Conservation (phyloP, 2,797 vertebrate genomes). For the Mormyrus hasselquistii region DNA sequence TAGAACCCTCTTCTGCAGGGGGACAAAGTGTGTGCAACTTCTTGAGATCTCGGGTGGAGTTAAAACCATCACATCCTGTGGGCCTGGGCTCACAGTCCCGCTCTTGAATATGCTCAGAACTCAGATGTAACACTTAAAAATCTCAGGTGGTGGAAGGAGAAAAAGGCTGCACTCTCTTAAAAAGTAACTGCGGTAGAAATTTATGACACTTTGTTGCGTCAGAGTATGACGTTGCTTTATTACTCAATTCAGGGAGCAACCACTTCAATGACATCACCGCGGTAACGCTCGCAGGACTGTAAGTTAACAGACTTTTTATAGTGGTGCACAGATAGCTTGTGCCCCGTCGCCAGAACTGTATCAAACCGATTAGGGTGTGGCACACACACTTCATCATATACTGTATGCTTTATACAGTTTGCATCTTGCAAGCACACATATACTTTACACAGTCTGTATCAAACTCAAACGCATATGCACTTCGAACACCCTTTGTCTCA, state of each 20-base stretch:
- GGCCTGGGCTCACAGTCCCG: background rate
- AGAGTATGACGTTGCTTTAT: background rate
- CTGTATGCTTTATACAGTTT: background rate
- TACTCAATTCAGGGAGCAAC: background rate
- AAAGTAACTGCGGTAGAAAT: background rate
- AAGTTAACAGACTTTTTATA: background rate
- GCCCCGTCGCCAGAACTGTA: background rate
- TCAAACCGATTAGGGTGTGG: background rate
- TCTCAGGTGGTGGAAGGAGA: background rate
- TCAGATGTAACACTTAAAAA: background rate
- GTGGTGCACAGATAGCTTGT: background rate
- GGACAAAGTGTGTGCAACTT: background rate
- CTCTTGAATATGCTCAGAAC: background rate
- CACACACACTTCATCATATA: background rate
- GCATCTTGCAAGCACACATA: background rate
- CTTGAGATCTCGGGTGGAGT: background rate
- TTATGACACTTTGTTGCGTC: background rate
- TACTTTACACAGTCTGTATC: background rate
- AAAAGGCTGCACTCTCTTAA: background rate
- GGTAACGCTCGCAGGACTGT: background rate
- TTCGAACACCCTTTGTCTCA: background rate
- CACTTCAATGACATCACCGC: background rate
- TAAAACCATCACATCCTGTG: background rate
- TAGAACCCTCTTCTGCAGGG: background rate
- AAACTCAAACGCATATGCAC: background rate